Base-by-base conservation (phyloP, 2,888 invertebrate genomes). In the Dilophus febrilis region DNA sequence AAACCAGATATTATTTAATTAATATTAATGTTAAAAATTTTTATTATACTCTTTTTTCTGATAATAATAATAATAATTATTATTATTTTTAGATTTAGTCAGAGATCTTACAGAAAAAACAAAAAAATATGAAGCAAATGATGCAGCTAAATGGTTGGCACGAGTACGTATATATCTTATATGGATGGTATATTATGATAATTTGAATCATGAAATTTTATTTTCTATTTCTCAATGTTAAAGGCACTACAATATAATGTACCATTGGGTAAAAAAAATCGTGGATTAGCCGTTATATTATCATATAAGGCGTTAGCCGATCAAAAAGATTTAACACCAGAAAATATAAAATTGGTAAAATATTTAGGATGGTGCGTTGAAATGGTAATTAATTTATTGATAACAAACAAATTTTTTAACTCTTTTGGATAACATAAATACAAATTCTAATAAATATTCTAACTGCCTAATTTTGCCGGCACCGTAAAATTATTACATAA, bases 341-440 rank as follows among this genome's bases (percentile, higher is more conserved):
- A 86, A 48, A 84, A 83, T 50, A 61, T 90, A 30, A 72, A 76
- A 49, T 59, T 78, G 43, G 85, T 87, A 0, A 78, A 84, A 48
- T 77, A 90, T 50, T 68, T 94, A 58, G 94, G 91, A 45, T 94
- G 94, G 91, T 90, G 91, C 57, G 74, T 85, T 4, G 95, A 95
- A 74, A 73, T 92, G 79, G 92, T 94, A 60, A 68, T n/a, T n/a
- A n/a, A n/a, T n/a, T n/a, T n/a, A n/a, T n/a, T n/a, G n/a, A n/a
- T n/a, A n/a, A n/a, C n/a, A n/a, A n/a, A n/a, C n/a, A n/a, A n/a
- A n/a, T n/a, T n/a, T n/a, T n/a, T n/a, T n/a, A n/a, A n/a, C n/a
- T n/a, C n/a, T n/a, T n/a, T n/a, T n/a, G n/a, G n/a, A n/a, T n/a
- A n/a, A n/a, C n/a, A n/a, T n/a, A n/a, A n/a, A n/a, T n/a, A n/a